Base-by-base conservation (phyloP, 53 echinoderm and acorn worm genomes). In the Arbacia lixula region DNA sequence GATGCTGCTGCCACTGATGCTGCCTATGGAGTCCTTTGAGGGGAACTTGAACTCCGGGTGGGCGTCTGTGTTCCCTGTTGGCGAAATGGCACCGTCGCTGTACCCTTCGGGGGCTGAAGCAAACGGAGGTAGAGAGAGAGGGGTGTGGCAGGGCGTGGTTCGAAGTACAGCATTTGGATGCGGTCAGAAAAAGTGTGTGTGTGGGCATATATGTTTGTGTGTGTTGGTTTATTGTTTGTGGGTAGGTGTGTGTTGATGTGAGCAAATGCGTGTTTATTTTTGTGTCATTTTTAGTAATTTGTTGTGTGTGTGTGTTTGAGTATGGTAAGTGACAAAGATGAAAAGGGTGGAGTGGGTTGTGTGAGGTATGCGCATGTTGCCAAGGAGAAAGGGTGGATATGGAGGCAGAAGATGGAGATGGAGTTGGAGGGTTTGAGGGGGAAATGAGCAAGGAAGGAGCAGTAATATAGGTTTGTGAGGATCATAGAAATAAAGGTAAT, bases 41-140 rank as follows among this genome's bases (percentile, higher is more conserved):
- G 76, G 89, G 16, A 73, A 72, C 85, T 91, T 91, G 68, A 87
- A 87, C 75, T 91, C 91, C 0, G 91, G 91, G 66, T 91, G 91
- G 16, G 91, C 91, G 19, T 91, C 91, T n/a, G 82, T 81, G 62
- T 81, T 81, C 63, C 82, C 82, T 81, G 82, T 62, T 81, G 82
- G 82, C 63, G 82, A 81, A 81, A 81, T 64, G 46, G 82, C 82
- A 81, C 82, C 64, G 31, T 81, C 82, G 63, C 64, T 63, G 82
- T 63, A 81, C 82, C 82, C 82, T 81, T 81, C 63, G 63, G 82
- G 31, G 64, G 82, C 82, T 81, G 63, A 81, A 64, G 50, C 82
- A 62, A 31, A 81, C 30, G 41, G 32, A 81, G 82, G 62, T 64
- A 61, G 42, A 63, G 65, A 46, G 62, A 49, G 82, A 19, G 6